Percentiles rank a stretch among this genome's conserved stretches.
Conservation (phyloP, 2,888 invertebrate genomes). For the Molanna angustata region DNA sequence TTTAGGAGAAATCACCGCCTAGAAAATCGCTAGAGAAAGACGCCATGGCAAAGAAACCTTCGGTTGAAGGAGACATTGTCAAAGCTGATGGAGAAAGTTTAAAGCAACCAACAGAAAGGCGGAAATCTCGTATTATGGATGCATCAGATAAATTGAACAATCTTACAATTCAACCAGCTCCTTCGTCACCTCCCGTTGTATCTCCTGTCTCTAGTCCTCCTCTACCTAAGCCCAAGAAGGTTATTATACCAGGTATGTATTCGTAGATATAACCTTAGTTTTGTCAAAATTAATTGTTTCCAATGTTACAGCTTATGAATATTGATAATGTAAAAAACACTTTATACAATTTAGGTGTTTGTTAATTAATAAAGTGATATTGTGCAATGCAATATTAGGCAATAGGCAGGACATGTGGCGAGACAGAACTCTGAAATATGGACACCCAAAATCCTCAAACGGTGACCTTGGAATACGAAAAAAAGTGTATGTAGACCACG, state of each 20-base stretch:
- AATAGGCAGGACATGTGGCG: no score
- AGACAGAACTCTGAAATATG: no score
- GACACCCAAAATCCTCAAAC: no score
- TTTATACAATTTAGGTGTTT: no score
- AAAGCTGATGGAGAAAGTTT: slow-evolving; percentile 16
- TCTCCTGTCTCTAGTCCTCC: slow-evolving; percentile 37
- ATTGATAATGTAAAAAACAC: no score
- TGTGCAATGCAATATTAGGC: no score
- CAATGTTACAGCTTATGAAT: no score
- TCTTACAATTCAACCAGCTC: slow-evolving; percentile 40
- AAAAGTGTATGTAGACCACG: no score
- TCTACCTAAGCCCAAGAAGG: slow-evolving; percentile 69
- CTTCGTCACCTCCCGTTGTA: slow-evolving; percentile 26
- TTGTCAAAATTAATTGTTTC: no score
- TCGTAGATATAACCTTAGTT: no score
- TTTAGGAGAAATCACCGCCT: slow-evolving; percentile 30
- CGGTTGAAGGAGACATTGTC: slow-evolving; percentile 26
- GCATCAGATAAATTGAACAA: slow-evolving; percentile 49
- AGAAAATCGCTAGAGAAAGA: slow-evolving; percentile 30
- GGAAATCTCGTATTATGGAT: slow-evolving; percentile 61
- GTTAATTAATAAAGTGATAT: no score
- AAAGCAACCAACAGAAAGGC: slow-evolving; percentile 53
- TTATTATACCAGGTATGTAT: slow-evolving; percentile 65
- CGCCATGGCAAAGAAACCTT: slow-evolving; percentile 18
- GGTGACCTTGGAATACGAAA: no score